phyloP scores from a whole-genome alignment of 1,140 invertebrate species.

The Nymphalis io region DNA sequence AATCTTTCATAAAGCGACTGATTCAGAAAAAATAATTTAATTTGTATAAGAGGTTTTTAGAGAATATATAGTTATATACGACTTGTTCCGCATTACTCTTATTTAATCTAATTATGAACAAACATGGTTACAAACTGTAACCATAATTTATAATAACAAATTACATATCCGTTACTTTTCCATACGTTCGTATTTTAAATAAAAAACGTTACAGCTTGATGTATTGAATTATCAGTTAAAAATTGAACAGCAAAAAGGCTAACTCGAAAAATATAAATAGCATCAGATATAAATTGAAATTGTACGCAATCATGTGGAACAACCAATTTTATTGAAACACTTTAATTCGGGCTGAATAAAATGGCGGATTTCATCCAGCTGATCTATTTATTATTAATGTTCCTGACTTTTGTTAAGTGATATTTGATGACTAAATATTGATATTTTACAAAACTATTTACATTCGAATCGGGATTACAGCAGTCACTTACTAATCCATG shows the following conservation, averaged over 20 bases:
- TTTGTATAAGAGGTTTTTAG: too few species aligned
- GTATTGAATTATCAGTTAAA: neutral
- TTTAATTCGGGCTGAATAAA: neutral
- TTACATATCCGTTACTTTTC: too few species aligned
- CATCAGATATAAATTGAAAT: conserved; percentile 8
- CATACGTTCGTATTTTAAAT: neutral
- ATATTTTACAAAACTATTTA: neutral
- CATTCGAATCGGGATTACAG: neutral
- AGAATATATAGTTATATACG: too few species aligned
- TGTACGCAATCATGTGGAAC: conserved; percentile 3
- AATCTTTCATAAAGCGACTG: too few species aligned
- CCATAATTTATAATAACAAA: too few species aligned
- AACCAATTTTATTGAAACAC: conserved; percentile 8
- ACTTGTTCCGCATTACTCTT: too few species aligned
- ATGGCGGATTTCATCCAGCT: neutral
- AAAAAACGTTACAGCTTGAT: neutral
- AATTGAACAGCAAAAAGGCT: neutral
- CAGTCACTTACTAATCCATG: too few species aligned
- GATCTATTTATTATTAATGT: neutral
- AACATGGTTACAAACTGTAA: too few species aligned
- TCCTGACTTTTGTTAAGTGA: neutral
- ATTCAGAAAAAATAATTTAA: too few species aligned
- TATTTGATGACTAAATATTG: neutral
- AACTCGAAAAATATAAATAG: conserved; percentile 2
- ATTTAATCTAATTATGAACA: too few species aligned